phyloP scores from a whole-genome alignment of 1,140 invertebrate species.

The Saccostrea glomerata region DNA sequence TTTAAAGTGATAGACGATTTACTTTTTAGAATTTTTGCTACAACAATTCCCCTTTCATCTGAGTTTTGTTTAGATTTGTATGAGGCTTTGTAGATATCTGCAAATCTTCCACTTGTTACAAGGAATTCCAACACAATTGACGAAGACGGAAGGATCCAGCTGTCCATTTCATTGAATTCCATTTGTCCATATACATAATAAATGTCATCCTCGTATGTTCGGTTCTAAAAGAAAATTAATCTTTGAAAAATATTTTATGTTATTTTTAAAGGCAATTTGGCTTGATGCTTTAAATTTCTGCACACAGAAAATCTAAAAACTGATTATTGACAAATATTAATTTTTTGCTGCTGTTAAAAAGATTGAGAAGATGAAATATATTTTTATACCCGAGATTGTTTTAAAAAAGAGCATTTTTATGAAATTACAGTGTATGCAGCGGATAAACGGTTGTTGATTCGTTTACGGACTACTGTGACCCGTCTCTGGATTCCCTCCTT shows the following conservation, averaged over 20 bases:
- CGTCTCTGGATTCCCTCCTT: conserved; percentile 39
- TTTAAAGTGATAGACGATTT: not conserved
- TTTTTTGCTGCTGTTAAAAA: too few relatives aligned
- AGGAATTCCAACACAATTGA: conserved; percentile 42
- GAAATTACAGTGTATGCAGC: not conserved
- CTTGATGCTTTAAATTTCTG: too few relatives aligned
- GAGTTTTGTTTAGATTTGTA: conserved; percentile 41
- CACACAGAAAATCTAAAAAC: too few relatives aligned
- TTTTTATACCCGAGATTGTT: too few relatives aligned
- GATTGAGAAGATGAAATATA: too few relatives aligned
- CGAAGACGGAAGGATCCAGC: conserved; percentile 33
- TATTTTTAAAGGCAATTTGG: too few relatives aligned
- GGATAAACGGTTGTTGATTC: not conserved
- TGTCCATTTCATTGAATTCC: conserved; percentile 37
- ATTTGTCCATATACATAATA: conserved; percentile 50
- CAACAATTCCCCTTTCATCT: conserved; percentile 37
- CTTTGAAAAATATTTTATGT: too few relatives aligned
- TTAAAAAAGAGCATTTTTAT: too few relatives aligned
- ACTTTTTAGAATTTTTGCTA: conserved; percentile 46
- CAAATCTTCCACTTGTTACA: conserved; percentile 50
- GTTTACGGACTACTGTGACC: conserved; percentile 4
- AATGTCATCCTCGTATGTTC: conserved; percentile 44
- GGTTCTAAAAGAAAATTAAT: conserved; percentile 25
- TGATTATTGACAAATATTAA: too few relatives aligned
- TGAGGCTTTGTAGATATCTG: conserved; percentile 50